Conservation (phyloP, 2,888 invertebrate species). For the Andrena camellia region DNA sequence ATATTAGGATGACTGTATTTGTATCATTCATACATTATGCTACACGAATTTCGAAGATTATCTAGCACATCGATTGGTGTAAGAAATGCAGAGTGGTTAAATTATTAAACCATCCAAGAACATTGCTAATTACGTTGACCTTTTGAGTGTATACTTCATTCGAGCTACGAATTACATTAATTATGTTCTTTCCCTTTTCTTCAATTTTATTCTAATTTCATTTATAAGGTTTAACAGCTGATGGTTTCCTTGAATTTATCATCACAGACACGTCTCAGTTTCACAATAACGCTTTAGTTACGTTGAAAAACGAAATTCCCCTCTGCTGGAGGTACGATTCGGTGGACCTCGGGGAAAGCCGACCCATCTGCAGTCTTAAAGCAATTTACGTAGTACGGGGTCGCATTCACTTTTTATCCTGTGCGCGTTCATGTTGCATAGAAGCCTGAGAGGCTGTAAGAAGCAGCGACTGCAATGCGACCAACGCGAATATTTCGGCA, state of each 20-base stretch:
- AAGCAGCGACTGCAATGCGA: slow-evolving; percentile 42
- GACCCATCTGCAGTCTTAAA: slow-evolving; percentile 27
- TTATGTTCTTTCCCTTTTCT: neutral
- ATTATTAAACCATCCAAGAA: no score
- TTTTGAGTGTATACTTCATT: neutral
- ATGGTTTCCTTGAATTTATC: no score
- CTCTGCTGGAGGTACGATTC: neutral
- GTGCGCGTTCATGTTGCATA: slow-evolving; percentile 15
- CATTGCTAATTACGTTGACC: no score
- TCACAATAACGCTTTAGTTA: neutral
- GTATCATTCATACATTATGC: no score
- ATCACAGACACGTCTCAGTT: no score
- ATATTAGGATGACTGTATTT: no score
- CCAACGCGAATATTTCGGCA: slow-evolving; percentile 40
- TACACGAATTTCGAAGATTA: no score
- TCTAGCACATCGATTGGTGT: no score
- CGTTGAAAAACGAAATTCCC: neutral
- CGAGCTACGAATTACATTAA: neutral
- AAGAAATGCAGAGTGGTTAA: no score
- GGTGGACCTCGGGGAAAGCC: neutral
- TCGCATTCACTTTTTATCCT: slow-evolving; percentile 19
- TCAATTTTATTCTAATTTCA: no score
- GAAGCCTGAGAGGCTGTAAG: slow-evolving; percentile 23
- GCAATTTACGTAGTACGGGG: slow-evolving; percentile 33
- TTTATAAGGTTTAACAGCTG: no score